These are phyloP conservation scores for Reinhardtius hippoglossoides DNA, from an alignment of 2,113 vertebrate species.

Conservation along the genomic window DNA sequence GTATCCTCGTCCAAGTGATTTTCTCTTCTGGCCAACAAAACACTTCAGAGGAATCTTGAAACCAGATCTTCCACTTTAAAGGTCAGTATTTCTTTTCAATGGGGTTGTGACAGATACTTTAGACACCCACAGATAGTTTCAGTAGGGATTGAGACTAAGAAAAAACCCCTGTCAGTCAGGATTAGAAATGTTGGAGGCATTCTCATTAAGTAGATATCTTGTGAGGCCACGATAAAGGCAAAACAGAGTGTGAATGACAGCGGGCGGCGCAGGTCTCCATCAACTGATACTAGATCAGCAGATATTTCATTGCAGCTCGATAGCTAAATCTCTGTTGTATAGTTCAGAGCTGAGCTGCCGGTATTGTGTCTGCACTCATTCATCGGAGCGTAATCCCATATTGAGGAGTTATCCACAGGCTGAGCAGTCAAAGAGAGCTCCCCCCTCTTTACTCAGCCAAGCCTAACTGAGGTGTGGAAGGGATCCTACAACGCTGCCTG, in stretches of 20 bases:
- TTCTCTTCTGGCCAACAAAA: slow-evolving; percentile 1
- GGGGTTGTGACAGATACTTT: slow-evolving; percentile 30
- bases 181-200: slow-evolving; percentile 50
- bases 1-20: neutral
- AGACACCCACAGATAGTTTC: slow-evolving; percentile 32
- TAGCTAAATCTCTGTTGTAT: slow-evolving; percentile 63
- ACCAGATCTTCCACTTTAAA: slow-evolving; percentile 29
- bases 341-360: slow-evolving; percentile 62
- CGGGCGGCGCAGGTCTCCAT: slow-evolving; percentile 24
- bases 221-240: slow-evolving; percentile 43
- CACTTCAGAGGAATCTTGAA: slow-evolving; percentile 23
- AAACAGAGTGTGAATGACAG: slow-evolving; percentile 50
- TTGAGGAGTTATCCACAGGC: slow-evolving; percentile 79
- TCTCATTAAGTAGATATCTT: slow-evolving; percentile 47
- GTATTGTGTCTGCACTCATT: slow-evolving; percentile 78
- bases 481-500: slow-evolving; percentile 35
- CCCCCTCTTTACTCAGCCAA: slow-evolving; percentile 70
- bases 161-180: slow-evolving; percentile 50
- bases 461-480: slow-evolving; percentile 66
- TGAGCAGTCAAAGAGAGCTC: slow-evolving; percentile 74
- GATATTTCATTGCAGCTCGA: slow-evolving; percentile 63
- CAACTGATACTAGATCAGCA: slow-evolving; percentile 51
- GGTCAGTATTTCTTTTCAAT: slow-evolving; percentile 26
- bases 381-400: slow-evolving; percentile 80
- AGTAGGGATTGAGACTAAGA: slow-evolving; percentile 4